These are phyloP conservation scores for Rissa tridactyla DNA, from an alignment of 2,113 vertebrate species.

Conservation along the genomic window DNA sequence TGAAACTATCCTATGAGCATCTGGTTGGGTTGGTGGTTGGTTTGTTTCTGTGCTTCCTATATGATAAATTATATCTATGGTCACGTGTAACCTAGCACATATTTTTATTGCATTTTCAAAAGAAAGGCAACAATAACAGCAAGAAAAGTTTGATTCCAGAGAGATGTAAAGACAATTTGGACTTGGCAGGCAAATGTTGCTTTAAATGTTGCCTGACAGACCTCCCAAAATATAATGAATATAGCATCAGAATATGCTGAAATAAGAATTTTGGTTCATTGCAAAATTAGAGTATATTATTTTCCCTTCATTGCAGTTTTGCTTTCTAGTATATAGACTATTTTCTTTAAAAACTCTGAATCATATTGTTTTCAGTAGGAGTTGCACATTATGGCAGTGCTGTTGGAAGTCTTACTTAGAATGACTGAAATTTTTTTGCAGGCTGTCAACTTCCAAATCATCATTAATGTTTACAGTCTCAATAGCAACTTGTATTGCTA, in stretches of 20 bases:
- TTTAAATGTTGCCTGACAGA: constrained; percentile 1
- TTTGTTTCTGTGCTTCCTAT: constrained; percentile 13
- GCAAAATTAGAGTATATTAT: constrained; percentile 37
- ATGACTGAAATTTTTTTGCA: constrained; percentile 48
- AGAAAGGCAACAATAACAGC: constrained; percentile 28
- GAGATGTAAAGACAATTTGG: constrained; percentile 12
- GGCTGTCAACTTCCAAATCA: constrained; percentile 24
- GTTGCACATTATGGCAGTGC: constrained; percentile 26
- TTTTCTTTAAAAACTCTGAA: background rate
- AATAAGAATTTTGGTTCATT: constrained; percentile 10
- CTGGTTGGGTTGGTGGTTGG: background rate
- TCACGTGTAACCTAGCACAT: constrained; percentile 31
- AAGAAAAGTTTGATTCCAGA: constrained; percentile 40
- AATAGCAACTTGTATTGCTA: constrained; percentile 6
- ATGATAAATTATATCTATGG: constrained; percentile 32
- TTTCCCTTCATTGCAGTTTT: constrained; percentile 13
- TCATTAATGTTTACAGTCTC: constrained; percentile 36
- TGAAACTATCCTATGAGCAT: constrained; percentile 52
- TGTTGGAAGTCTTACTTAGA: constrained; percentile 10
- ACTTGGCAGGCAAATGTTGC: background rate
- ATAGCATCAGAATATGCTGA: background rate
- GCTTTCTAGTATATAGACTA: constrained; percentile 9
- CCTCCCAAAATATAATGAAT: background rate
- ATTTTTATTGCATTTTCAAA: constrained; percentile 54
- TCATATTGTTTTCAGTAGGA: constrained; percentile 5